These are phyloP conservation scores for Regulus satrapa DNA, from an alignment of 2,113 vertebrate species.

Conservation along the genomic window DNA sequence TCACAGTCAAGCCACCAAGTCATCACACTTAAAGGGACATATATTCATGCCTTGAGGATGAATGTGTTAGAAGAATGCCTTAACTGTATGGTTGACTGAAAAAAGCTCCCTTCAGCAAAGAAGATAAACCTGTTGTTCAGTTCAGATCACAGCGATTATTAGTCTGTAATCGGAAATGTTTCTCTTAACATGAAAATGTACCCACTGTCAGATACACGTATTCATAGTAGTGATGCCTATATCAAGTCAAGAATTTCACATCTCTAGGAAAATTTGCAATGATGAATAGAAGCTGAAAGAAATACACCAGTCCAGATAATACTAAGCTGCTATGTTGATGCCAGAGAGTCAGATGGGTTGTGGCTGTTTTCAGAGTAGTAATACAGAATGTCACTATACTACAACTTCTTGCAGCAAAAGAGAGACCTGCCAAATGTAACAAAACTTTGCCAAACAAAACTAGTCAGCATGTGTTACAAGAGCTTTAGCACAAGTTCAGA, in stretches of 20 bases:
- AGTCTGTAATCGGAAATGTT: background rate
- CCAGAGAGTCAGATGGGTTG: background rate
- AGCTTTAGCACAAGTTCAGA: background rate
- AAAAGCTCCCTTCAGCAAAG: background rate
- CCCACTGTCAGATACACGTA: background rate
- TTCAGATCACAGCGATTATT: background rate
- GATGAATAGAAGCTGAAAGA: background rate
- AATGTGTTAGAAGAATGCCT: background rate
- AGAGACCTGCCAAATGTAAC: slow-evolving; percentile 13
- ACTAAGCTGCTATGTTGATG: background rate
- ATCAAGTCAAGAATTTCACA: background rate
- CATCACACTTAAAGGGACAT: background rate
- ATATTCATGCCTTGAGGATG: accelerated
- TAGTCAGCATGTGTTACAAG: background rate
- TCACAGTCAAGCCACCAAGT: background rate
- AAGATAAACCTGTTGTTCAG: background rate
- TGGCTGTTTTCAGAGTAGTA: background rate
- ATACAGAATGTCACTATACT: background rate
- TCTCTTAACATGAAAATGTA: background rate
- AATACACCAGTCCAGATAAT: background rate
- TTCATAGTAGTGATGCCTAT: background rate
- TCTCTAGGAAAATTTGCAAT: background rate
- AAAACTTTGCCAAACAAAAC: slow-evolving; percentile 47
- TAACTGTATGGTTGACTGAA: background rate
- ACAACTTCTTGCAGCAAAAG: background rate